These are phyloP conservation scores for Chaetophractus vellerosus DNA, from an alignment of 2,797 vertebrate species.

Conservation along the genomic window DNA sequence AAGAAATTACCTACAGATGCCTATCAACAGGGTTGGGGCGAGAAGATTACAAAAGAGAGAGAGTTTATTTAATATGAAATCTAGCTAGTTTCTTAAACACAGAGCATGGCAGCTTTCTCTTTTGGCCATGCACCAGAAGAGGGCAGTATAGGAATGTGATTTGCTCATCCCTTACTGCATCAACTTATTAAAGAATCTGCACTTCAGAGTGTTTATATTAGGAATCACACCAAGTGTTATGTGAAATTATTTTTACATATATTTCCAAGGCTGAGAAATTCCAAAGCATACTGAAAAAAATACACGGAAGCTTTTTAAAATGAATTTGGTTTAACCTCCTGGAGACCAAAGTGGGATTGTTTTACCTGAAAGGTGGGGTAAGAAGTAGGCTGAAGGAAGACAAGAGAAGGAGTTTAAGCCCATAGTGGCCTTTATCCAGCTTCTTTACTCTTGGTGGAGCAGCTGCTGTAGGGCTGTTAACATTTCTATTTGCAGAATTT, in stretches of 20 bases:
- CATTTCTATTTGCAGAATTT: slow-evolving; percentile 30
- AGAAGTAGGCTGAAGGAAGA: background rate
- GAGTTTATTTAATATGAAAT: slow-evolving; percentile 67
- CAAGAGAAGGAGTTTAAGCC: background rate
- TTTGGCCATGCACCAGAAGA: slow-evolving; percentile 67
- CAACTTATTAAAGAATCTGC: slow-evolving; percentile 70
- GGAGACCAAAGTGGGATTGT: slow-evolving; percentile 72
- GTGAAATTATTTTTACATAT: slow-evolving; percentile 87
- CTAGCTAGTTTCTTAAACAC: background rate
- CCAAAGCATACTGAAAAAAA: slow-evolving; percentile 75
- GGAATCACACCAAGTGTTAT: slow-evolving; percentile 84
- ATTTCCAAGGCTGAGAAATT: slow-evolving; percentile 84
- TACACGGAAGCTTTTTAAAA: slow-evolving; percentile 66
- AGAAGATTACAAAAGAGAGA: background rate
- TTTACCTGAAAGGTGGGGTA: background rate
- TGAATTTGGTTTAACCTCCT: slow-evolving; percentile 80
- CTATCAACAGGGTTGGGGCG: background rate
- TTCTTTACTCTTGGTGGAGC: background rate
- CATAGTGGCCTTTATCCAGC: background rate
- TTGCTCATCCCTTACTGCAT: slow-evolving; percentile 41
- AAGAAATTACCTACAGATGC: slow-evolving; percentile 40
- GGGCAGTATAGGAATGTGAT: slow-evolving; percentile 86
- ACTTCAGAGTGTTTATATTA: slow-evolving; percentile 86
- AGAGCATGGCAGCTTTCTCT: background rate
- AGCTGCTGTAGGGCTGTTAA: slow-evolving; percentile 2